Evolutionary conservation across 2,113 vertebrate genomes (phyloP).

Genomic region (Nansenia antarctica): DNA sequence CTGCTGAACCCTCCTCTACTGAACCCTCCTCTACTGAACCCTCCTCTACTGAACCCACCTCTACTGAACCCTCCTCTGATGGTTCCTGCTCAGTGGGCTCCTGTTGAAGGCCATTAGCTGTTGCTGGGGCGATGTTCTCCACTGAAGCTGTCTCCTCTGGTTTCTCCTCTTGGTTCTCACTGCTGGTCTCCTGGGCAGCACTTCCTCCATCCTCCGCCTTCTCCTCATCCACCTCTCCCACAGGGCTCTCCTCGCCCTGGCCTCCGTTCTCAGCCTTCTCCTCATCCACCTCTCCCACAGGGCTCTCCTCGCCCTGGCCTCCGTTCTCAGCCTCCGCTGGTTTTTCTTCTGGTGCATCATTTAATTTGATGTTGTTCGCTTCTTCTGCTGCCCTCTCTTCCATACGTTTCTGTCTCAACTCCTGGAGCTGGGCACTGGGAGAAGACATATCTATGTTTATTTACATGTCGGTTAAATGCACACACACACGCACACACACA

Average conservation of each 20-base stretch:
- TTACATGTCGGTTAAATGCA: neutral
- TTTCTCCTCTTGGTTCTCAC: conserved; percentile 19
- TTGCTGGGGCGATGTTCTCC: neutral
- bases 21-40: neutral
- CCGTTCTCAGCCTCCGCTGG: neutral
- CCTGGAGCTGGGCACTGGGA: conserved; percentile 63
- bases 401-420: conserved; percentile 70
- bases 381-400: conserved; percentile 64
- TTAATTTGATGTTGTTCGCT: conserved; percentile 8
- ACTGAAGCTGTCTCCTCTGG: conserved; percentile 14
- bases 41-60: neutral
- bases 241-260: conserved; percentile 15
- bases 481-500: no score
- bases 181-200: conserved; percentile 28
- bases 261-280: conserved; percentile 33
- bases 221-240: conserved; percentile 36
- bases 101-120: conserved; percentile 33
- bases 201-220: conserved; percentile 41
- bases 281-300: conserved; percentile 31
- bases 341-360: neutral
- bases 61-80: neutral
- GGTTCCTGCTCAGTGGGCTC: conserved; percentile 23
- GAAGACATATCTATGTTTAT: conserved; percentile 4
- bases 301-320: conserved; percentile 12
- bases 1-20: neutral